Conservation (phyloP, 2,888 invertebrate genomes). For the Noctua janthina region DNA sequence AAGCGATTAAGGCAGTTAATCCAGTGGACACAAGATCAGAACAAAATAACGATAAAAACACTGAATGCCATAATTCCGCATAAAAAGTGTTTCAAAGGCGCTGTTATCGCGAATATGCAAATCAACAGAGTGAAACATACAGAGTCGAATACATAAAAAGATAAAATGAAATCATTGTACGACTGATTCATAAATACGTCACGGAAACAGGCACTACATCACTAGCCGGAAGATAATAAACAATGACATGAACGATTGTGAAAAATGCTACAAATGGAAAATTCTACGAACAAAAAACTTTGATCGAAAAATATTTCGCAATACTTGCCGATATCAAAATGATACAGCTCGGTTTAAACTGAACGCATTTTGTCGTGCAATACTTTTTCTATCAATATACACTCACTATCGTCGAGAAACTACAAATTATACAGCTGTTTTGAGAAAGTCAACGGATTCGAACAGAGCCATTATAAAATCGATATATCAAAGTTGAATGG, state of each 20-base stretch:
- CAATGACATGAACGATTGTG: conserved; percentile 37
- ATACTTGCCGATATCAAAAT: conserved; percentile 20
- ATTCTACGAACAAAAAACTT: conserved; percentile 20
- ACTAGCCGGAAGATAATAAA: conserved; percentile 36
- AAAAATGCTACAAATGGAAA: conserved; percentile 3
- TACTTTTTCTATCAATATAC: neutral
- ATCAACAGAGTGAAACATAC: conserved; percentile 44
- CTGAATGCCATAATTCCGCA: conserved; percentile 8
- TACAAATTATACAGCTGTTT: neutral
- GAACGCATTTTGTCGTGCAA: conserved; percentile 2
- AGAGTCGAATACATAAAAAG: conserved; percentile 40
- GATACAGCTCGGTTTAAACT: conserved; percentile 1
- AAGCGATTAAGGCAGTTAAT: neutral
- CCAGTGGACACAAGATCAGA: neutral
- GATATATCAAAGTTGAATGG: conserved; percentile 18
- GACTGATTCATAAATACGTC: conserved; percentile 54
- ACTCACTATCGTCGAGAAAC: neutral
- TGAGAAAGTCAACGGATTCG: conserved; percentile 10
- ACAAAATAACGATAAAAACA: conserved; percentile 15
- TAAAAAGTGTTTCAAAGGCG: conserved; percentile 25
- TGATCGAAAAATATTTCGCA: conserved; percentile 35
- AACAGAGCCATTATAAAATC: conserved; percentile 32
- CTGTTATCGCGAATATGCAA: conserved; percentile 52
- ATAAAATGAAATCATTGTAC: conserved; percentile 54
- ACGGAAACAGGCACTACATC: conserved; percentile 33